phyloP scores from a whole-genome alignment of 2,113 vertebrate species.

The Illadopsis cleaveri region DNA sequence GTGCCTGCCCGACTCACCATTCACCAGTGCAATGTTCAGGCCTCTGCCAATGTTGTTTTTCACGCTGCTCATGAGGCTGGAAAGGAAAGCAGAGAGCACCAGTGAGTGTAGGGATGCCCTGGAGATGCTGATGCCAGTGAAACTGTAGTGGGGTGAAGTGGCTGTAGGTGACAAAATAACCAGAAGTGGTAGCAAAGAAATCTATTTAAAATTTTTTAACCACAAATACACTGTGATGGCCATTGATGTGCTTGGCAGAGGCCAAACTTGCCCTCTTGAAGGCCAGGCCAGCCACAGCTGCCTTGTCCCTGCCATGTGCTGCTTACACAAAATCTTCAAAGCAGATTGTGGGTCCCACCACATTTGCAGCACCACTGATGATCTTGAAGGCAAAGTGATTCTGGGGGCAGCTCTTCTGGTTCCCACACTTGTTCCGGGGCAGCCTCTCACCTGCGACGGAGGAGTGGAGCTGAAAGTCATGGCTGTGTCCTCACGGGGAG shows the following conservation, averaged over 20 bases:
- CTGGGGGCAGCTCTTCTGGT: slow-evolving; percentile 65
- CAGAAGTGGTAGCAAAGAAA: not conserved
- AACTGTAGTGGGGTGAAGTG: not conserved
- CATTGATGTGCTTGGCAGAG: not conserved
- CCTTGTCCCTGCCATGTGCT: rapidly evolving
- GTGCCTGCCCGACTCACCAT: slow-evolving; percentile 74
- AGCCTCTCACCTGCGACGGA: not conserved
- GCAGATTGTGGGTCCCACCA: slow-evolving; percentile 88
- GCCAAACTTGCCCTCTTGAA: not conserved
- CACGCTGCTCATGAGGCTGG: slow-evolving; percentile 83
- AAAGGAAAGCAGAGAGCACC: not conserved
- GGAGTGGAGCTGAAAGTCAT: not conserved
- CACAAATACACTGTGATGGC: no score
- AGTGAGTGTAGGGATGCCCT: not conserved
- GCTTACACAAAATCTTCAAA: slow-evolving; percentile 81
- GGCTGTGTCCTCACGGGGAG: rapidly evolving
- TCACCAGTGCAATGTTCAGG: slow-evolving; percentile 83
- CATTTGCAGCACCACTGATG: slow-evolving; percentile 79
- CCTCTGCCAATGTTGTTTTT: slow-evolving; percentile 84
- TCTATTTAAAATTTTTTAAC: not conserved
- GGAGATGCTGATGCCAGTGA: not conserved
- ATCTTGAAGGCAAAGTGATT: slow-evolving; percentile 79
- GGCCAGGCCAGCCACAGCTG: rapidly evolving
- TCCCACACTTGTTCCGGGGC: slow-evolving; percentile 68
- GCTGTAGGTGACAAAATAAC: not conserved